These are phyloP conservation scores for Bucco capensis DNA, from an alignment of 2,113 vertebrate genomes.

Conservation along the genomic window DNA sequence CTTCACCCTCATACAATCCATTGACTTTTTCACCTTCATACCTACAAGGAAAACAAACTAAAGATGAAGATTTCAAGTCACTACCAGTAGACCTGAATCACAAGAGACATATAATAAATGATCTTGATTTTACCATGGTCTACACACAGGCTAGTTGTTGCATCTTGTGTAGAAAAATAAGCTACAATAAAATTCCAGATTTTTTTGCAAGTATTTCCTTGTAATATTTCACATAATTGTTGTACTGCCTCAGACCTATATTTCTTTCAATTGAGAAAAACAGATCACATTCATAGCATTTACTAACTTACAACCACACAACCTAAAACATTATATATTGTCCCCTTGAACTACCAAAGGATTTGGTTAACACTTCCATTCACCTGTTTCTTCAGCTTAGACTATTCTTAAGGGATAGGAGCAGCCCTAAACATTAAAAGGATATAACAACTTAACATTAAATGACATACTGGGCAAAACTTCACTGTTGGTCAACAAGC, in stretches of 20 bases:
- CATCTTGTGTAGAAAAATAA: neutral
- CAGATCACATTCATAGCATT: neutral
- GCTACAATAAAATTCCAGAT: neutral
- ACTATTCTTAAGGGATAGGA: neutral
- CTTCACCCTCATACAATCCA: slow-evolving; percentile 80
- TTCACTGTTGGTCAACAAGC: neutral
- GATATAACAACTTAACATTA: neutral
- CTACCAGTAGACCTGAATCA: neutral
- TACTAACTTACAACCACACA: neutral
- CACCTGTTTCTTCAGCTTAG: neutral
- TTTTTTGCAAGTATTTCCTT: neutral
- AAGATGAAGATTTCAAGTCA: neutral
- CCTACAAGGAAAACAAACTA: slow-evolving; percentile 64
- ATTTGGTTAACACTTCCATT: neutral
- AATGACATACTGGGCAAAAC: neutral
- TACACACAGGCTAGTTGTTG: neutral
- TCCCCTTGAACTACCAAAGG: neutral
- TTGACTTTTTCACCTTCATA: slow-evolving; percentile 79
- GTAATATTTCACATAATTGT: neutral
- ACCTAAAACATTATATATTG: neutral
- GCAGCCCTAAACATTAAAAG: neutral
- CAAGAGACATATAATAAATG: neutral
- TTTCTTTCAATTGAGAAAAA: neutral
- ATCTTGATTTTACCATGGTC: neutral
- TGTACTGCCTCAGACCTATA: neutral